Percentiles rank a stretch among this genome's conserved stretches.
Evolutionary conservation across 2,888 invertebrate genomes (phyloP).

Genomic region (Drosophila formosana): DNA sequence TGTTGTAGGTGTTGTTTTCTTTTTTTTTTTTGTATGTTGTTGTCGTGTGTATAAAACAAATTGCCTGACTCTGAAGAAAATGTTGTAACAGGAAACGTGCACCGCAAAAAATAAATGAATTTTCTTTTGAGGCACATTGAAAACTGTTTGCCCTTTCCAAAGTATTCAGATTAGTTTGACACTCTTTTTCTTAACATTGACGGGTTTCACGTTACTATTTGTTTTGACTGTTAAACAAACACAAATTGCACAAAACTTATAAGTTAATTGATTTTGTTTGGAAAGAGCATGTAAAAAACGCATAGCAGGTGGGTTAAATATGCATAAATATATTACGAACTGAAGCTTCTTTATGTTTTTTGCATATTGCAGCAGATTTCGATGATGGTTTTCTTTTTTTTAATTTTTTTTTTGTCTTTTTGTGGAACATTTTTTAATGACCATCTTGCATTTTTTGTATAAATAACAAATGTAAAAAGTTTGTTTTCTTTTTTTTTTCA

Average conservation of each 20-base stretch:
- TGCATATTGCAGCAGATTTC: conserved; percentile 69
- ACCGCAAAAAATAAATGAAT: conserved; percentile 8
- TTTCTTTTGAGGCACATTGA: conserved; percentile 23
- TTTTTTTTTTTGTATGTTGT: conserved; percentile 5
- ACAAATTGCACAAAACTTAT: conserved; percentile 60
- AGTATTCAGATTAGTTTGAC: not conserved
- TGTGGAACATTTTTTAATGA: conserved; percentile 24
- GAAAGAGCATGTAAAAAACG: conserved; percentile 43
- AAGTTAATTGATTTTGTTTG: conserved; percentile 26
- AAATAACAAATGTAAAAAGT: conserved; percentile 67
- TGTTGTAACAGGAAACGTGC: conserved; percentile 29
- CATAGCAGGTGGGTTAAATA: conserved; percentile 51
- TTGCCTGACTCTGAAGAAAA: conserved; percentile 21
- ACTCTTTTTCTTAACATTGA: conserved; percentile 3
- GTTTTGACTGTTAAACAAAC: conserved; percentile 18
- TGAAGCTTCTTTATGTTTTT: conserved; percentile 52
- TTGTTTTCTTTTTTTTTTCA: conserved; percentile 24
- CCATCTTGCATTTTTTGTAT: conserved; percentile 46
- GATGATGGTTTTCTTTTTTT: conserved; percentile 30
- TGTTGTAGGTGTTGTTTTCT: conserved; percentile 19
- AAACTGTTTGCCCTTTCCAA: conserved; percentile 36
- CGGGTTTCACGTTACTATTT: not conserved
- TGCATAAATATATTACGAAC: conserved; percentile 39
- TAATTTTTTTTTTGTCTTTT: conserved; percentile 38
- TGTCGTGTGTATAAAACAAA: conserved; percentile 29